Conservation (phyloP, 2,888 invertebrate species). For the Andrena fulva region DNA sequence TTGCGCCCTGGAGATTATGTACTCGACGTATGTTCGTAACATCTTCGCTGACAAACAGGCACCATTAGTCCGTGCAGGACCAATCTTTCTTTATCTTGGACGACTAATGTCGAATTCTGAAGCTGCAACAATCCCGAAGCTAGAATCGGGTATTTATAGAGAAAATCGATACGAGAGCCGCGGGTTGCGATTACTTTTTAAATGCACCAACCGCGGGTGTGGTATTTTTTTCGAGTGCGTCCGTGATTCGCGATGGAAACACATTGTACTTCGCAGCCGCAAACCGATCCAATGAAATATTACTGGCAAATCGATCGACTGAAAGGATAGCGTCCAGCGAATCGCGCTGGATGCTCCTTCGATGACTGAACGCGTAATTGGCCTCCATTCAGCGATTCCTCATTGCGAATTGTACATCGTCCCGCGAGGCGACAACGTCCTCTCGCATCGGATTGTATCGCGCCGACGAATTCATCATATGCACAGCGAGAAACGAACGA, state of each 20-base stretch:
- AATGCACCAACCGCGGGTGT: conserved; percentile 6
- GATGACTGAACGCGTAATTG: too few relatives aligned
- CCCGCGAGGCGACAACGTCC: too few relatives aligned
- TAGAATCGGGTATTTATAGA: conserved; percentile 47
- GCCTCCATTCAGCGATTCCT: too few relatives aligned
- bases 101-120: conserved; percentile 9
- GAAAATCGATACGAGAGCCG: conserved; percentile 43
- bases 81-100: neutral
- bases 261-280: neutral
- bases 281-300: conserved; percentile 1
- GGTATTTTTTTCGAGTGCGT: neutral
- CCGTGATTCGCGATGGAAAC: neutral
- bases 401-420: too few relatives aligned
- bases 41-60: too few relatives aligned
- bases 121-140: conserved; percentile 30
- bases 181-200: conserved; percentile 44
- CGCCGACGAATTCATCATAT: neutral
- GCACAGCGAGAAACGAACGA: neutral
- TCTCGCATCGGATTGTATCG: too few relatives aligned
- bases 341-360: neutral
- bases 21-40: too few relatives aligned
- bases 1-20: too few relatives aligned
- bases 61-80: too few relatives aligned
- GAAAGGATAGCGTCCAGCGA: neutral
- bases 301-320: neutral